Evolutionary conservation across 2,888 invertebrate species (phyloP).

Genomic region (Balanococcus diminutus): DNA sequence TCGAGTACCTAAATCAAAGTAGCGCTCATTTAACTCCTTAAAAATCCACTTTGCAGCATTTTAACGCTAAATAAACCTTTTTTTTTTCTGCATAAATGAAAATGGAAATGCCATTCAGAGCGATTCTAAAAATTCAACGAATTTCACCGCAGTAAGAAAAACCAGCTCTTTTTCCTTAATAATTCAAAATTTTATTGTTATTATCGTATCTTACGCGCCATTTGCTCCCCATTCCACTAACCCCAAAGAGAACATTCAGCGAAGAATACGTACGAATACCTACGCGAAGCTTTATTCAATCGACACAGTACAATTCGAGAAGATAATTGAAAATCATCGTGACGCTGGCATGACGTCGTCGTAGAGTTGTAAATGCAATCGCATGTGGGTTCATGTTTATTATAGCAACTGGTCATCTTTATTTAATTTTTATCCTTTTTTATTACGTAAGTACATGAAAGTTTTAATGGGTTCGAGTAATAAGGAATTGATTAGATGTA

Average conservation of each 20-base stretch:
- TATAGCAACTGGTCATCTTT: neutral
- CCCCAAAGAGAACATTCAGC: neutral
- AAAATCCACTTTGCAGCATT: neutral
- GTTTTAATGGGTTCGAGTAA: too few species aligned
- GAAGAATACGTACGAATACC: neutral
- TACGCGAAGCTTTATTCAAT: neutral
- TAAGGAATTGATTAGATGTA: too few species aligned
- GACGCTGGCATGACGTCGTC: neutral
- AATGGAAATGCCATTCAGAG: neutral
- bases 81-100: neutral
- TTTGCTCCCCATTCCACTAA: neutral
- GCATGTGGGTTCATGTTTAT: neutral
- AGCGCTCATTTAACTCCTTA: neutral
- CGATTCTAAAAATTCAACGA: conserved; percentile 14
- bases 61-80: conserved; percentile 12
- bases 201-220: conserved; percentile 37
- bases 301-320: neutral
- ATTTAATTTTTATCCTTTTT: neutral
- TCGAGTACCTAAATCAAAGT: neutral
- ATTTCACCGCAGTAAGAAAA: neutral
- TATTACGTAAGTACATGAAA: neutral
- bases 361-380: neutral
- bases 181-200: conserved; percentile 38
- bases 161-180: conserved; percentile 11
- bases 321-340: conserved; percentile 12